phyloP scores from a whole-genome alignment of 2,113 vertebrate species.

The Sorex fumeus region DNA sequence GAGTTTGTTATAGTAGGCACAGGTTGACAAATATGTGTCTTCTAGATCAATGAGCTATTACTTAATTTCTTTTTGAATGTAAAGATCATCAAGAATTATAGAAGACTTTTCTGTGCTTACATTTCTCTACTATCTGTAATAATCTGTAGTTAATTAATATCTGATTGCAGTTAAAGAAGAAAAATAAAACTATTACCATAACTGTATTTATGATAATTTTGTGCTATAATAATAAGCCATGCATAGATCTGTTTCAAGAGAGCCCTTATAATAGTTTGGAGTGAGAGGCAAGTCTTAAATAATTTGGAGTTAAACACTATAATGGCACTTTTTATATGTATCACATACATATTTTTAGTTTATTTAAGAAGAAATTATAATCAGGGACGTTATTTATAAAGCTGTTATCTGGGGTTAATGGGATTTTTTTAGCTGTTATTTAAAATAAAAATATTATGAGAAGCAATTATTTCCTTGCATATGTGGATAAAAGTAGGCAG shows the following conservation, averaged over 20 bases:
- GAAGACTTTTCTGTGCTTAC: not conserved
- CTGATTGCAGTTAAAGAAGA: conserved; percentile 40
- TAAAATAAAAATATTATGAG: conserved; percentile 66
- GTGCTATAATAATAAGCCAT: conserved; percentile 26
- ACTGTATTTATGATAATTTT: conserved; percentile 67
- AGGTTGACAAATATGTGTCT: conserved; percentile 46
- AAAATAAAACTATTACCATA: conserved; percentile 45
- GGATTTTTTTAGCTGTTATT: conserved; percentile 56
- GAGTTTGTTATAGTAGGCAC: conserved; percentile 57
- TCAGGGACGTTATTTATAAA: conserved; percentile 48
- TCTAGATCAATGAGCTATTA: conserved; percentile 26
- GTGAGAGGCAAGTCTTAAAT: conserved; percentile 51
- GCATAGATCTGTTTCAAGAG: conserved; percentile 50
- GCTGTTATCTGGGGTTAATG: conserved; percentile 45
- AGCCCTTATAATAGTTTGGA: conserved; percentile 37
- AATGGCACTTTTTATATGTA: conserved; percentile 29
- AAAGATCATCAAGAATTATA: conserved; percentile 32
- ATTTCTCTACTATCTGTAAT: conserved; percentile 53
- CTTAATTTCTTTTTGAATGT: conserved; percentile 54
- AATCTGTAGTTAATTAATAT: conserved; percentile 66
- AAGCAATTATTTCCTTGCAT: conserved; percentile 55
- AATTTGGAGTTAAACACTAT: conserved; percentile 53
- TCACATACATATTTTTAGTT: conserved; percentile 55
- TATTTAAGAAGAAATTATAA: conserved; percentile 65
- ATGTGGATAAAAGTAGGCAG: not conserved